A percentile compares a stretch with the other conserved stretches of the same genome.
These are phyloP conservation scores for Lucinisca nassula DNA, from an alignment of 2,888 invertebrate genomes.

Conservation along the genomic window DNA sequence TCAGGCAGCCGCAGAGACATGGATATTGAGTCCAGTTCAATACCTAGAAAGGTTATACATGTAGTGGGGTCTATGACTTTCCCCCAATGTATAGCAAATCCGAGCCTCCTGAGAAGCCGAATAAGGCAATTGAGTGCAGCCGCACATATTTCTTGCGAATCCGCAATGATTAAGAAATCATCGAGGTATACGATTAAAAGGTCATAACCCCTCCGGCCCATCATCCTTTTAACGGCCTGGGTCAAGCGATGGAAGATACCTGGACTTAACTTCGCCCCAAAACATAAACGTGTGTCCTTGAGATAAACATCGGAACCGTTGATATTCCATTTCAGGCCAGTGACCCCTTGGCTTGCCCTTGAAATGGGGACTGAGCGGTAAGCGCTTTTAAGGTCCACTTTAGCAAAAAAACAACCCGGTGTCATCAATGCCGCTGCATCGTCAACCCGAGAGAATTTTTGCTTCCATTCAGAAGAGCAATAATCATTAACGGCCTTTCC, in stretches of 20 bases:
- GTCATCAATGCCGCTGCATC: not conserved
- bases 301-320: too few species aligned
- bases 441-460: not conserved
- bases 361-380: constrained; percentile 22
- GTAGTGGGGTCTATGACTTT: not conserved
- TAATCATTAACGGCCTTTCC: constrained; percentile 22
- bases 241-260: too few species aligned
- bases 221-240: too few species aligned
- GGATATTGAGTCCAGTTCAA: not conserved
- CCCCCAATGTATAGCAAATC: constrained; percentile 22
- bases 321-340: not conserved
- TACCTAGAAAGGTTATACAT: not conserved
- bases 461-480: not conserved
- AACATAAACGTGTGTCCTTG: too few species aligned
- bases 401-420: not conserved
- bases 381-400: constrained; percentile 13
- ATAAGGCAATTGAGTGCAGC: too few species aligned
- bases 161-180: not conserved
- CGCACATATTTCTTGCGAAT: not conserved
- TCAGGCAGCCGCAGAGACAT: not conserved
- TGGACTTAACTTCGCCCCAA: too few species aligned
- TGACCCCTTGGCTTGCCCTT: not conserved
- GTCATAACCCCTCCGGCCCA: too few species aligned
- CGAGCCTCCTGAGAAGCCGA: constrained; percentile 7
- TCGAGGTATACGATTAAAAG: not conserved